Percentiles rank a stretch among this genome's conserved stretches.
phyloP scores from a whole-genome alignment of 2,113 vertebrate genomes.

The Xerus inauris region DNA sequence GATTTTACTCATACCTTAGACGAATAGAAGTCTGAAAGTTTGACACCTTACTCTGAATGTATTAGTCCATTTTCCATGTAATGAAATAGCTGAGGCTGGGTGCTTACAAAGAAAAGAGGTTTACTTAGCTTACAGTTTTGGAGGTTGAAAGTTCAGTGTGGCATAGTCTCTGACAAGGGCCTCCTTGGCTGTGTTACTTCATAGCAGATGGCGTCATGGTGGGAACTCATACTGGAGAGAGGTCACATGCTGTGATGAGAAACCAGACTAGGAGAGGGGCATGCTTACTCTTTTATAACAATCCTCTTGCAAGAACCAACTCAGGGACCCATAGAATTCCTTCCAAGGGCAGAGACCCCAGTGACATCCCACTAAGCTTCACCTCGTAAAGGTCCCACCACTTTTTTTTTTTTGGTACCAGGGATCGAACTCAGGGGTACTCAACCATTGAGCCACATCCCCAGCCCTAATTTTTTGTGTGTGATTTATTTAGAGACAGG shows the following conservation, averaged over 20 bases:
- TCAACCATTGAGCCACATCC: no score
- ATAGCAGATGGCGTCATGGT: not conserved
- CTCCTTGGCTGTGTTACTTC: not conserved
- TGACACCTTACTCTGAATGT: not conserved
- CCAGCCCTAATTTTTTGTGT: no score
- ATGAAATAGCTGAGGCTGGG: not conserved
- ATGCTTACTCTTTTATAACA: not conserved
- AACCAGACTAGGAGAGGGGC: not conserved
- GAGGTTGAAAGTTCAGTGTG: not conserved
- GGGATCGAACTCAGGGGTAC: no score
- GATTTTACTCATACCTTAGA: not conserved
- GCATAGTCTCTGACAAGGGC: not conserved
- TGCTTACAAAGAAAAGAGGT: not conserved
- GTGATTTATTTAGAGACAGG: no score
- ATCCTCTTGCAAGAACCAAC: not conserved
- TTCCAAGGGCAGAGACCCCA: not conserved
- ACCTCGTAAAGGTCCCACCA: not conserved
- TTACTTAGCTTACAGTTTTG: not conserved
- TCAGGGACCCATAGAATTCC: not conserved
- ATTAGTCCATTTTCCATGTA: not conserved
- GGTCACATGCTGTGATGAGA: not conserved
- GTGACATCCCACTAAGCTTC: not conserved
- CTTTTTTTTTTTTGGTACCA: no score
- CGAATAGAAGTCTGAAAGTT: not conserved
- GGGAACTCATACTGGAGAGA: not conserved